Evolutionary conservation across 2,113 vertebrate genomes (phyloP), one percentile per base, ranked within the genome.

Genomic region (Hemiscyllium ocellatum): DNA sequence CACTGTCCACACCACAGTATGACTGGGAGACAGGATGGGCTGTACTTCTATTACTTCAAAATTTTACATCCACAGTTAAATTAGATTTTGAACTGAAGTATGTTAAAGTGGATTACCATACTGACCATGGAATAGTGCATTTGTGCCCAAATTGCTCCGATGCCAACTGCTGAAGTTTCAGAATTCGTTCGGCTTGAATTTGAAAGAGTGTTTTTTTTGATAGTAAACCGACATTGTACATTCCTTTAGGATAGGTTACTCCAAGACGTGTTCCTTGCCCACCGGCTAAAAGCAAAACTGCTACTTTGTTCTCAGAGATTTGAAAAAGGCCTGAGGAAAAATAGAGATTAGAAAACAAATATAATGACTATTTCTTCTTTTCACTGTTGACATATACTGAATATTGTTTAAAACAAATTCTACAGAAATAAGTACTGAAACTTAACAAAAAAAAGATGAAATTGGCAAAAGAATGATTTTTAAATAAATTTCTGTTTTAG

Each of bases 191-290:
- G 0, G 98, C 99, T 97, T 99, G 99, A 95, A 99, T 99, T 97
- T 99, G 99, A 97, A 99, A 99, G 96, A 99, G 99, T n/a, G 98
- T 99, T 97, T 99, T 99, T 97, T 97, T 98, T 72, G 99, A 99
- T 0, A 98, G 99, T 96, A 99, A 97, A 66, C 98, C 98, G n/a
- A 99, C 98, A 95, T 99, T 98, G 95, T 98, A 99, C 99, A 99
- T 99, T 96, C 99, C 99, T 97, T 99, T 99, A 66, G 99, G 99
- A 97, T 98, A 99, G 2, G 98, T 96, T 96, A 99, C 98, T 22
- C 99, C 99, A 65, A 99, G 98, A 95, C 99, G 97, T 76, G 99
- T 99, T 4, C 99, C 99, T 96, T 99, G 99, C 66, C 99, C 99
- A 17, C 99, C 99, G 52, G 99, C 99, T 96, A 99, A 96, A 80